Conservation (phyloP, 2,888 invertebrate genomes). For the Ophion obscuratus region DNA sequence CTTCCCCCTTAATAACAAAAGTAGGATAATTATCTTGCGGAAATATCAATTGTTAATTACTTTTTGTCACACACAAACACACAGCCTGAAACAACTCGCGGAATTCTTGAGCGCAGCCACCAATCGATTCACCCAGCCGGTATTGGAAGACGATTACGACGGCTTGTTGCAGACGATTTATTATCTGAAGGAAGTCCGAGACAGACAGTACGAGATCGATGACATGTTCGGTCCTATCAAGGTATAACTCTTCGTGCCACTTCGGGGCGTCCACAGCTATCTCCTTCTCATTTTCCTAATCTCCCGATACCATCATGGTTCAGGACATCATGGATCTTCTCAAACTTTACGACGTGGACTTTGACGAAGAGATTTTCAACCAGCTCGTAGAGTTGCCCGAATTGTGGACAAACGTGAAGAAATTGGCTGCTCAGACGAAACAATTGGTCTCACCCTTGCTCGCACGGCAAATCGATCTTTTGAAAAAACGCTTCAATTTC, state of each 20-base stretch:
- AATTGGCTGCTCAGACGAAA: constrained; percentile 92
- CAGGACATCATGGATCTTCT: constrained; percentile 93
- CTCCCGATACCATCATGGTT: constrained; percentile 3
- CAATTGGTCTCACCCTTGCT: constrained; percentile 95
- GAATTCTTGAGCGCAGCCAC: constrained; percentile 92
- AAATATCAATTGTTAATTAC: neutral
- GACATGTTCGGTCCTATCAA: constrained; percentile 95
- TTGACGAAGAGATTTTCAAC: constrained; percentile 88
- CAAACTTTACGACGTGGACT: constrained; percentile 93
- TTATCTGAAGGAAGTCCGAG: constrained; percentile 91
- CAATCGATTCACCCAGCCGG: constrained; percentile 88
- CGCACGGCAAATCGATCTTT: constrained; percentile 94
- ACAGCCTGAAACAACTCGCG: constrained; percentile 90
- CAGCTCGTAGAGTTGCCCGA: constrained; percentile 92
- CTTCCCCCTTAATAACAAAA: neutral
- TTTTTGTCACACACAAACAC: neutral
- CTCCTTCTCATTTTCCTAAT: neutral
- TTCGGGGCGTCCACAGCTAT: too few relatives aligned
- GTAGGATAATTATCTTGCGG: neutral
- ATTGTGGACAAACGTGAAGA: constrained; percentile 94
- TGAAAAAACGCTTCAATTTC: constrained; percentile 92
- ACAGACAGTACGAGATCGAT: constrained; percentile 91
- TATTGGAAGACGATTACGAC: constrained; percentile 94
- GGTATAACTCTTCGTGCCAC: constrained; percentile 64
- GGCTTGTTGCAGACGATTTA: constrained; percentile 93